Evolutionary conservation across 1,140 invertebrate genomes (phyloP).

Genomic region (Formica selysi): DNA sequence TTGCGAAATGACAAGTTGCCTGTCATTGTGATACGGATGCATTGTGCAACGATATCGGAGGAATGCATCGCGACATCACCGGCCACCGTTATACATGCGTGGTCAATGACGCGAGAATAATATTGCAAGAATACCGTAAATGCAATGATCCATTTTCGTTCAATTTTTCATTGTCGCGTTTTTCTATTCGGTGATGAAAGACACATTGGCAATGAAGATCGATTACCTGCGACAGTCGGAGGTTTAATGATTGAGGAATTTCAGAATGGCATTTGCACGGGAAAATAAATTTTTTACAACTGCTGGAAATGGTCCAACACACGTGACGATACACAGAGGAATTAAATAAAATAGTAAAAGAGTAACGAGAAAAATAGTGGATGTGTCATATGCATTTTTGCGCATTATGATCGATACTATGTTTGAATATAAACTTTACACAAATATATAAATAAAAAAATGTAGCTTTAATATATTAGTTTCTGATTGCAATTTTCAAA

Average conservation of each 20-base stretch:
- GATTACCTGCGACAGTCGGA: not conserved
- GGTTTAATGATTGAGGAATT: conserved; percentile 33
- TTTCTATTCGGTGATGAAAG: conserved; percentile 1
- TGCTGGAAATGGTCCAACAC: not conserved
- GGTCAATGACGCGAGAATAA: conserved; percentile 69
- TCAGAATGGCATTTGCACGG: not conserved
- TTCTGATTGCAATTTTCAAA: conserved; percentile 7
- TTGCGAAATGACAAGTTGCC: conserved; percentile 34
- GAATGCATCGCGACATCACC: conserved; percentile 22
- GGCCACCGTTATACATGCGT: conserved; percentile 20
- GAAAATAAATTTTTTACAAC: conserved; percentile 36
- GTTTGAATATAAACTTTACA: not conserved
- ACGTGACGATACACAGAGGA: not conserved
- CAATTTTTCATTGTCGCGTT: conserved; percentile 17
- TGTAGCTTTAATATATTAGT: not conserved
- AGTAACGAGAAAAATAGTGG: not conserved
- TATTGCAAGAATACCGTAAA: conserved; percentile 67
- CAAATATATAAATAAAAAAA: not conserved
- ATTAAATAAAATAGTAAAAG: conserved; percentile 33
- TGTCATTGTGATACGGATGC: conserved; percentile 37
- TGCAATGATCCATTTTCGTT: conserved; percentile 2
- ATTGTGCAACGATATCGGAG: conserved; percentile 49
- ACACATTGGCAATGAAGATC: conserved; percentile 10
- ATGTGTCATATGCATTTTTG: not conserved
- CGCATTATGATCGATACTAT: not conserved